Evolutionary conservation across 2,113 vertebrate species (phyloP), one percentile per base, ranked within the genome.

Genomic region (Halcyon malimbica): DNA sequence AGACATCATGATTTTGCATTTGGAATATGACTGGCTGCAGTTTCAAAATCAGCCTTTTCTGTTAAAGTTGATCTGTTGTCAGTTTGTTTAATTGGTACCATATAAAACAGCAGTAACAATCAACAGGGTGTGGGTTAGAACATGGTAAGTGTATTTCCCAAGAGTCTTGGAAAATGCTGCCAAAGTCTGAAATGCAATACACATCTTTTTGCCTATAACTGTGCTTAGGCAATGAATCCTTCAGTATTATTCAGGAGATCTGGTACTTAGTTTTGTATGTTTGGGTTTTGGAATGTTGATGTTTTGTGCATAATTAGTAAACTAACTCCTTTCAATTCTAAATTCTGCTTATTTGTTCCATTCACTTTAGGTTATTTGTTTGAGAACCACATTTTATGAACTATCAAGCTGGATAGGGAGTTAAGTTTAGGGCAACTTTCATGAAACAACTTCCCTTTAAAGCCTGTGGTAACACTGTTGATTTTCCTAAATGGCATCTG

Each of bases 261-360:
- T 67, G 65, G 90, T 90, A 64, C 77, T 94, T 87, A 75, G 93
- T 94, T 97, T 91, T 67, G 9, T 25, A 19, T 71, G 7, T 46
- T 78, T 83, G 57, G 51, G 50, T 96, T 96, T 94, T 54, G 57
- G 28, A 87, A 65, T 68, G 59, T 63, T 39, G 51, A 1, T 60
- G 26, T 68, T 95, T 91, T 82, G 21, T 79, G 37, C 39, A 21
- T 74, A 46, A 92, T 94, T 78, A 54, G 29, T 59, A 84, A 93
- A 48, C 42, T 33, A 56, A 79, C 12, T 56, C 10, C 17, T 56
- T 62, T 69, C 41, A 37, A 7, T 90, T 89, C 42, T 82, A 65
- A 78, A 71, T 68, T 67, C 44, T 59, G 41, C 20, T 74, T 83
- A n/a, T 78, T 90, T 83, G 7, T 59, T 87, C 39, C 15, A n/a